phyloP scores from a whole-genome alignment of 2,113 vertebrate genomes.

The Leiothrix lutea region DNA sequence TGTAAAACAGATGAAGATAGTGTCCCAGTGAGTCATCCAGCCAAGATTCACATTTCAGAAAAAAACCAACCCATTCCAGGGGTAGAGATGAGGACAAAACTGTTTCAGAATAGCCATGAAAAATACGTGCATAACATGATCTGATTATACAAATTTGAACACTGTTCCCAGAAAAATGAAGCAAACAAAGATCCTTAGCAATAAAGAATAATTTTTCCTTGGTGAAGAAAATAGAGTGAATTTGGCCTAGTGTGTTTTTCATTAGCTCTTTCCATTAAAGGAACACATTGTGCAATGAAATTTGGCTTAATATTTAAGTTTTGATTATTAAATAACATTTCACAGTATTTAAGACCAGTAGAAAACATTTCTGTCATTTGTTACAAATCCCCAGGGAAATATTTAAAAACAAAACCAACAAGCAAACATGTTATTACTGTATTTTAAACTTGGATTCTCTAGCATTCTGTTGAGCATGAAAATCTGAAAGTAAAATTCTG shows the following conservation, averaged over 20 bases:
- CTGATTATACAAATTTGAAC: slow-evolving; percentile 33
- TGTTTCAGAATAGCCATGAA: slow-evolving; percentile 51
- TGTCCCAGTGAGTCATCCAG: slow-evolving; percentile 51
- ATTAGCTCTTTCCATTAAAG: slow-evolving; percentile 47
- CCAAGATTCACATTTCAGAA: slow-evolving; percentile 48
- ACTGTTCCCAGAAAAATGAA: slow-evolving; percentile 44
- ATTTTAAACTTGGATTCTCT: slow-evolving; percentile 14
- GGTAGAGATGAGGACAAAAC: slow-evolving; percentile 56
- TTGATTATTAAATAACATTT: slow-evolving; percentile 53
- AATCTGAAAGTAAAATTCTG: slow-evolving; percentile 18
- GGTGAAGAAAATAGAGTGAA: slow-evolving; percentile 20
- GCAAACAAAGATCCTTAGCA: slow-evolving; percentile 18
- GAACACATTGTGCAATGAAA: slow-evolving; percentile 34
- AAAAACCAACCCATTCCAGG: background rate
- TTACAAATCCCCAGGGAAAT: slow-evolving; percentile 31
- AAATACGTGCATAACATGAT: slow-evolving; percentile 25
- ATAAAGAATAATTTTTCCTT: slow-evolving; percentile 7
- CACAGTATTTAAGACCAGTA: slow-evolving; percentile 57
- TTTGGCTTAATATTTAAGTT: slow-evolving; percentile 51
- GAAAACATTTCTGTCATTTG: slow-evolving; percentile 48
- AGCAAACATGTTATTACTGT: slow-evolving; percentile 8
- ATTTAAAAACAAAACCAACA: slow-evolving; percentile 19
- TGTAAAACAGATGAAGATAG: slow-evolving; percentile 69
- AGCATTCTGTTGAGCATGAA: background rate
- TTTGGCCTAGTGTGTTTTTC: slow-evolving; percentile 33